phyloP scores from a whole-genome alignment of 2,888 invertebrate species.

The Dolomedes plantarius region DNA sequence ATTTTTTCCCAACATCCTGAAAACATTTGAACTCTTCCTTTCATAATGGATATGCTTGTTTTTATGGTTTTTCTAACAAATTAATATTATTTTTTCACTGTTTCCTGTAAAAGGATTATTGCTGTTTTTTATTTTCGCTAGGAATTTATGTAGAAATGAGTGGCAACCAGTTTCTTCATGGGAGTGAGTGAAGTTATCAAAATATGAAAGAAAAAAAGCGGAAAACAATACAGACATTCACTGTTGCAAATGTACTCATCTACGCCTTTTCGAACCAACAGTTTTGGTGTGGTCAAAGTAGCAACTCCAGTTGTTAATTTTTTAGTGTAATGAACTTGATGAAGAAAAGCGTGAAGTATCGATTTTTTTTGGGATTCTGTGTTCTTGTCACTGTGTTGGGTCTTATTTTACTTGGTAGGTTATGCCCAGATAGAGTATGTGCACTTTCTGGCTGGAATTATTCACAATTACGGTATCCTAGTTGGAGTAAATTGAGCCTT shows the following conservation, averaged over 20 bases:
- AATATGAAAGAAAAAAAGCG: constrained; percentile 11
- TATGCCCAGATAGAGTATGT: constrained; percentile 73
- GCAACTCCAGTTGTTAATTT: constrained; percentile 1
- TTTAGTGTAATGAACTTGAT: constrained; percentile 57
- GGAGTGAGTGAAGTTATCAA: constrained; percentile 4
- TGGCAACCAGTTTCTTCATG: background rate
- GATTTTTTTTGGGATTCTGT: constrained; percentile 64
- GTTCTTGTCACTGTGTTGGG: constrained; percentile 55
- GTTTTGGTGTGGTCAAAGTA: background rate
- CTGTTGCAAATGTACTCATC: background rate
- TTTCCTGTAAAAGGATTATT: no score
- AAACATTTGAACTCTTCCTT: no score
- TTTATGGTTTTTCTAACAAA: no score
- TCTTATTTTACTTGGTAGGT: constrained; percentile 65
- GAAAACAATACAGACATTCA: constrained; percentile 14
- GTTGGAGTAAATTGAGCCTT: constrained; percentile 66
- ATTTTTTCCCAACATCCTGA: no score
- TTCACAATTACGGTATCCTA: constrained; percentile 63
- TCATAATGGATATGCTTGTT: no score
- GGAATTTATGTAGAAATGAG: no score
- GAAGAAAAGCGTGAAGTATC: constrained; percentile 67
- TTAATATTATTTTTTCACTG: no score
- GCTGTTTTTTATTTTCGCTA: no score
- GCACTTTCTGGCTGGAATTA: constrained; percentile 57
- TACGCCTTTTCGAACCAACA: background rate